These are phyloP conservation scores for Portevinia maculata DNA, from an alignment of 2,888 invertebrate species.

Conservation along the genomic window DNA sequence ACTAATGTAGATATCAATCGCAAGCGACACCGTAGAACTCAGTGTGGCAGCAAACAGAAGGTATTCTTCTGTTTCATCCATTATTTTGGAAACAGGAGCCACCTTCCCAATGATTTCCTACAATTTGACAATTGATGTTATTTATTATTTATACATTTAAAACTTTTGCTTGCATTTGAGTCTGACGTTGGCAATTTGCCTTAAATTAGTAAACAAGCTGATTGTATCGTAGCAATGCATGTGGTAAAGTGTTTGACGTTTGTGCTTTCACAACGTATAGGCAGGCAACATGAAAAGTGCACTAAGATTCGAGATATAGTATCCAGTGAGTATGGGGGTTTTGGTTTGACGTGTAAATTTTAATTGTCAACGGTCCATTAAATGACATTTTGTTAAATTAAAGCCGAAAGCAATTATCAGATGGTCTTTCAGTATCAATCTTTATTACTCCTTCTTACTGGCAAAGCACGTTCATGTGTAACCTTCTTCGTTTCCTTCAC, in stretches of 20 bases:
- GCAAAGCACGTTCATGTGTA: no score
- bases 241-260: constrained; percentile 37
- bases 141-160: constrained; percentile 68
- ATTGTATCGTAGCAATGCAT: constrained; percentile 41
- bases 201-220: constrained; percentile 70
- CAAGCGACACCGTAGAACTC: constrained; percentile 54
- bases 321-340: not conserved
- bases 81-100: constrained; percentile 11
- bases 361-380: constrained; percentile 55
- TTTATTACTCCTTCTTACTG: not conserved
- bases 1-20: constrained; percentile 72
- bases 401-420: not conserved
- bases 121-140: constrained; percentile 70
- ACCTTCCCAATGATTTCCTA: constrained; percentile 31
- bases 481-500: no score
- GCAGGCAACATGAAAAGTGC: constrained; percentile 23
- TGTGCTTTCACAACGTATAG: constrained; percentile 12
- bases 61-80: constrained; percentile 38
- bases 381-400: not conserved
- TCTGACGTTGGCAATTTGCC: constrained; percentile 25
- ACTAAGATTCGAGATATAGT: constrained; percentile 1
- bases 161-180: constrained; percentile 43
- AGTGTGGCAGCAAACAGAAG: constrained; percentile 9
- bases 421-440: not conserved
- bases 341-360: constrained; percentile 13